These are phyloP conservation scores for Drosophila funebris DNA, from an alignment of 1,140 invertebrate genomes.

Conservation along the genomic window DNA sequence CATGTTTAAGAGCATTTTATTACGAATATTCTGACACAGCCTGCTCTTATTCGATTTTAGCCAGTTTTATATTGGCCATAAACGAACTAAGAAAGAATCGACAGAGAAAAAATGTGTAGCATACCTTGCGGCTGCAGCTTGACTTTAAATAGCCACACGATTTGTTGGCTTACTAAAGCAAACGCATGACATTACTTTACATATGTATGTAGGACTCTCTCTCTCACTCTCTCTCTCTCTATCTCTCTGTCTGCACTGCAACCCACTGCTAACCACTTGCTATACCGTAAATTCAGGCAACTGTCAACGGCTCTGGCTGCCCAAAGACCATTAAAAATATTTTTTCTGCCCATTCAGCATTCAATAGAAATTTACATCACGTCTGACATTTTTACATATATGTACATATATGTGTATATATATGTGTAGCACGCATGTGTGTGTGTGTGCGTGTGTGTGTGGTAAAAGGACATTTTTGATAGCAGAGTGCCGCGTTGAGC, in stretches of 20 bases:
- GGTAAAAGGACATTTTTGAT: conserved; percentile 74
- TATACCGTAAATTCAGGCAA: conserved; percentile 54
- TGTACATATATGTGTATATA: conserved; percentile 5
- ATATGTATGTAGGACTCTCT: conserved; percentile 21
- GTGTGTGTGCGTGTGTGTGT: conserved; percentile 15
- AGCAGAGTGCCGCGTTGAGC: conserved; percentile 55
- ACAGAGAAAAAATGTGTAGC: conserved; percentile 19
- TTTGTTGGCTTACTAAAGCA: conserved; percentile 30
- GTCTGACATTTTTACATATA: conserved; percentile 73
- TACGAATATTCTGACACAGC: neutral
- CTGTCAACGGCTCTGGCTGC: conserved; percentile 56
- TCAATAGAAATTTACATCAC: conserved; percentile 82
- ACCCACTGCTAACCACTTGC: neutral
- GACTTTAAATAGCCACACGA: conserved; percentile 33
- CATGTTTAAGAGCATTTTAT: conserved; percentile 9
- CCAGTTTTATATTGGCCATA: conserved; percentile 3
- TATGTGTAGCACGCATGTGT: no score
- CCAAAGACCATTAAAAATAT: conserved; percentile 77
- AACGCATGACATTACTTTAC: conserved; percentile 34
- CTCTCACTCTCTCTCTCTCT: no score
- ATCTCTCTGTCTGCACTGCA: neutral
- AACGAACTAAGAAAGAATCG: neutral
- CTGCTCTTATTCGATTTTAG: neutral
- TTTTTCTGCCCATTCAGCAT: conserved; percentile 81
- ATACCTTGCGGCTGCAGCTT: conserved; percentile 25